A percentile compares a stretch with the other conserved stretches of the same genome.
Conservation (phyloP, 2,113 vertebrate species). For the Naja naja region DNA sequence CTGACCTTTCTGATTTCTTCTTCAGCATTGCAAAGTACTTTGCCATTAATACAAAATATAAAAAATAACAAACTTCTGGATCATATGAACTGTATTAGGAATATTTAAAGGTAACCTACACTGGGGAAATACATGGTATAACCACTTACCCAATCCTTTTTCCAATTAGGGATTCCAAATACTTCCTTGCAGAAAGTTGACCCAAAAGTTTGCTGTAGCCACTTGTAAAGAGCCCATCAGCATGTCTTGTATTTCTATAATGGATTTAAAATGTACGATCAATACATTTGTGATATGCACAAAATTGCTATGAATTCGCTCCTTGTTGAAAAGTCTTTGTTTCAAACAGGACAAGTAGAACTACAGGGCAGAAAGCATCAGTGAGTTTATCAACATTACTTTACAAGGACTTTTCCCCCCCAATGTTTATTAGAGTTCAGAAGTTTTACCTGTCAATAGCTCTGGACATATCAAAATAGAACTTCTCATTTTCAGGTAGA, state of each 20-base stretch:
- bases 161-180: conserved; percentile 92
- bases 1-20: not conserved
- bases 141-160: conserved; percentile 85
- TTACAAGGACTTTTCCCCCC: not conserved
- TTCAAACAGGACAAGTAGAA: not conserved
- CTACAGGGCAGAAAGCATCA: not conserved
- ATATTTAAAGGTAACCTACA: not conserved
- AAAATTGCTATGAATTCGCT: not conserved
- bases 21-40: not conserved
- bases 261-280: conserved; percentile 41
- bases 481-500: conserved; percentile 74
- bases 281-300: not conserved
- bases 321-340: not conserved
- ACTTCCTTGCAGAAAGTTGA: conserved; percentile 87
- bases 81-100: not conserved
- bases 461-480: conserved; percentile 76
- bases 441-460: conserved; percentile 73
- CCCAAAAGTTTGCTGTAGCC: conserved; percentile 92
- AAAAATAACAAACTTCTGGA: not conserved
- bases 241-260: conserved; percentile 85
- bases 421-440: not conserved
- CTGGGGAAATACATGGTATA: conserved; percentile 16
- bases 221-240: conserved; percentile 91
- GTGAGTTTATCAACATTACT: not conserved
- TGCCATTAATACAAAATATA: not conserved